A percentile compares a stretch with the other conserved stretches of the same genome.
phyloP scores from a whole-genome alignment of 2,888 invertebrate species.

The Cheilosia urbana region DNA sequence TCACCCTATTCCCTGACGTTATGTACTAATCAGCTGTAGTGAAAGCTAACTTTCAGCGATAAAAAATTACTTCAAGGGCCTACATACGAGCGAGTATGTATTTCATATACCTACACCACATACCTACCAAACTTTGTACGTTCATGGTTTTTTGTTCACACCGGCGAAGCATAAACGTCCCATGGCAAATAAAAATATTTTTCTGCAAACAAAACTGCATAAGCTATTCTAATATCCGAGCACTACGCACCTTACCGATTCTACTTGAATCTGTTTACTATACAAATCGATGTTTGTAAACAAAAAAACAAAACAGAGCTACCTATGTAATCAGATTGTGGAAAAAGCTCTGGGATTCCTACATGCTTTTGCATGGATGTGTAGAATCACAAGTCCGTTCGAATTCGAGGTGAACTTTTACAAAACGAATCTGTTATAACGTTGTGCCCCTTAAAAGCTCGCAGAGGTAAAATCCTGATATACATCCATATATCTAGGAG shows the following conservation, averaged over 20 bases:
- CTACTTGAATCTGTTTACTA: neutral
- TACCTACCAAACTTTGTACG: no score
- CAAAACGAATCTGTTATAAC: constrained; percentile 25
- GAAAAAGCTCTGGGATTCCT: constrained; percentile 19
- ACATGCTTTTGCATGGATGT: neutral
- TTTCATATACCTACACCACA: no score
- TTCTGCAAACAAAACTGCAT: no score
- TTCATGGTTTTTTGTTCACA: no score
- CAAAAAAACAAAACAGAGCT: constrained; percentile 2
- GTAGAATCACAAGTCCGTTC: neutral
- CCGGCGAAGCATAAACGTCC: neutral
- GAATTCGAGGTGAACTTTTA: neutral
- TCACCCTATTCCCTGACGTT: constrained; percentile 5
- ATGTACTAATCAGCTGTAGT: constrained; percentile 13
- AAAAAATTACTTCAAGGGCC: neutral
- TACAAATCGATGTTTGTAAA: constrained; percentile 36
- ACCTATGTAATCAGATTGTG: no score
- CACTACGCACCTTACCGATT: neutral
- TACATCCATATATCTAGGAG: constrained; percentile 14
- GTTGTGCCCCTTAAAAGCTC: constrained; percentile 21
- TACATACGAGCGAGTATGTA: neutral
- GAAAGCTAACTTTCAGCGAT: neutral
- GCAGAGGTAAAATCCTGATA: constrained; percentile 6
- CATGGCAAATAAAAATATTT: no score
- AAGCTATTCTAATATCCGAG: no score